Evolutionary conservation across 2,113 vertebrate species (phyloP).

Genomic region (Carlito syrichta): DNA sequence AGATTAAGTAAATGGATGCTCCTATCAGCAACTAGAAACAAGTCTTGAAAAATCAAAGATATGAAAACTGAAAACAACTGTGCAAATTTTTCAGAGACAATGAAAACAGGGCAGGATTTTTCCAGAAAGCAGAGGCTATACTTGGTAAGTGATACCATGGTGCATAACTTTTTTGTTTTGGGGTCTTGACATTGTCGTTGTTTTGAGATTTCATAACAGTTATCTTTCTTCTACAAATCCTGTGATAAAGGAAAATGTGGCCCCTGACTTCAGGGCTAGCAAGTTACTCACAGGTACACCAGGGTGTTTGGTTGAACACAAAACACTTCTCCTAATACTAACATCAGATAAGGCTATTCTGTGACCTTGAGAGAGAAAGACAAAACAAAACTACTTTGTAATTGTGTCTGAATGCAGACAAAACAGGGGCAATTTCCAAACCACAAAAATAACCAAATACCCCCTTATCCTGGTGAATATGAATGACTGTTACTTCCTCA

Average conservation of each 20-base stretch:
- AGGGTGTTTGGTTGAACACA: neutral
- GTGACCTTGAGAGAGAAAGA: neutral
- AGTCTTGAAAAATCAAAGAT: neutral
- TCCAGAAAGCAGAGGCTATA: neutral
- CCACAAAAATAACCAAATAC: neutral
- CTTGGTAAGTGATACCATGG: neutral
- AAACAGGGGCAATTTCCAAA: neutral
- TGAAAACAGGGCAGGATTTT: neutral
- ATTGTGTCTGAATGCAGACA: neutral
- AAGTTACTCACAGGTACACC: neutral
- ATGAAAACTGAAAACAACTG: neutral
- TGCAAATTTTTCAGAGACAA: neutral
- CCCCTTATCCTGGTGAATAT: neutral
- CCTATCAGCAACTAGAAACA: neutral
- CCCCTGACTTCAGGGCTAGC: neutral
- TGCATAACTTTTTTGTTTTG: neutral
- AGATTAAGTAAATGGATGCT: neutral
- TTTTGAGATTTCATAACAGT: neutral
- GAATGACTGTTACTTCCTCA: neutral
- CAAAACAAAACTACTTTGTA: neutral
- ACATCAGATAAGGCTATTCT: neutral
- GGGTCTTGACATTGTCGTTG: neutral
- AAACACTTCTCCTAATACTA: neutral
- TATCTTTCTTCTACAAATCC: neutral
- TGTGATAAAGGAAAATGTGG: neutral